Evolutionary conservation across 2,888 invertebrate species (phyloP).

Genomic region (Nasonovia ribisnigri): DNA sequence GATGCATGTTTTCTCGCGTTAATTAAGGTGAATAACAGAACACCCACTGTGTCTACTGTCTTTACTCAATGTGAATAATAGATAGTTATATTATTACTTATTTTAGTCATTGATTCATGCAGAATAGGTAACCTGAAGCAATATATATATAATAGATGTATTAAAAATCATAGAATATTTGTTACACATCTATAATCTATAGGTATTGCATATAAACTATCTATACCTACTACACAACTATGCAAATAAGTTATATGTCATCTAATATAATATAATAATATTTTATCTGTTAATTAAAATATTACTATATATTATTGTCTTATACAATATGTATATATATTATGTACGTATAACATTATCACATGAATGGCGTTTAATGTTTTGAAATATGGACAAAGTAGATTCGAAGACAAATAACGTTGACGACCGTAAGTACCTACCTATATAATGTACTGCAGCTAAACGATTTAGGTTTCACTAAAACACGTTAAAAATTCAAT

Average conservation of each 20-base stretch:
- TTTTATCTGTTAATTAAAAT: neutral
- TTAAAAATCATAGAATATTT: neutral
- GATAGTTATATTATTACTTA: no score
- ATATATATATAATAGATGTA: no score
- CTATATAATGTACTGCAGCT: neutral
- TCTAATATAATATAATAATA: neutral
- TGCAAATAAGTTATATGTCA: neutral
- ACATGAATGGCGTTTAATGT: neutral
- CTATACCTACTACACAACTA: neutral
- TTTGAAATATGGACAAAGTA: neutral
- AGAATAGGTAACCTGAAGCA: no score
- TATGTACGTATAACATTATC: neutral
- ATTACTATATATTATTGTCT: neutral
- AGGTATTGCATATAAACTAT: no score
- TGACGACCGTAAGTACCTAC: neutral
- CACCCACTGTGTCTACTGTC: no score
- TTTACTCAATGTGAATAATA: no score
- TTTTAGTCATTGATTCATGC: no score
- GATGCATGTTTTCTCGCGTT: no score
- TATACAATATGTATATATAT: no score
- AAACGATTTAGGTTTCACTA: neutral
- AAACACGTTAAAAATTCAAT: neutral
- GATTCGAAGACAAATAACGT: neutral
- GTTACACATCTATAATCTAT: neutral
- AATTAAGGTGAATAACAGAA: no score